These are phyloP conservation scores for Acrocephalus kingi DNA, from an alignment of 2,113 vertebrate genomes.

Conservation along the genomic window DNA sequence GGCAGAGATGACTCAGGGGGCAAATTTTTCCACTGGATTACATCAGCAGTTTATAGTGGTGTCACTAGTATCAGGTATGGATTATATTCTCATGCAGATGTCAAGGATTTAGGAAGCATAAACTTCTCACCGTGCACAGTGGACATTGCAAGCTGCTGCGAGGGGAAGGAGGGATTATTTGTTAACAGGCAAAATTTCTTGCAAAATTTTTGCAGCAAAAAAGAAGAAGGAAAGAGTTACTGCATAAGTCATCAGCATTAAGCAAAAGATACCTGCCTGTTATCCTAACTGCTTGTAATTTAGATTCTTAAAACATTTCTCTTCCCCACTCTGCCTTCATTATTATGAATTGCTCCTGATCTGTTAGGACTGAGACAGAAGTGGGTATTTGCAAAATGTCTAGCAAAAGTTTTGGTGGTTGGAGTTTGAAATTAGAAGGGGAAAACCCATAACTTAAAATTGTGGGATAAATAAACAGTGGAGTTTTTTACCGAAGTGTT, in stretches of 20 bases:
- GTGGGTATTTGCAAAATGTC: neutral
- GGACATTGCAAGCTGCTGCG: neutral
- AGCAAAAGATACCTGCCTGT: neutral
- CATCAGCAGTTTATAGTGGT: neutral
- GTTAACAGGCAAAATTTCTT: neutral
- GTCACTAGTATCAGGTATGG: neutral
- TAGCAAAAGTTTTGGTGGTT: neutral
- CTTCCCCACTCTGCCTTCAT: neutral
- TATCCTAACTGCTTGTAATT: neutral
- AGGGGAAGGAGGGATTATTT: neutral
- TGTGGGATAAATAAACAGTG: neutral
- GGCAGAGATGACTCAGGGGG: neutral
- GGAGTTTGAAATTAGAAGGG: neutral
- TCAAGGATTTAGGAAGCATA: neutral
- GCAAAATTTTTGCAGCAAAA: neutral
- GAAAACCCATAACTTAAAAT: neutral
- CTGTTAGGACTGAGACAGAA: neutral
- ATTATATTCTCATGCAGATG: neutral
- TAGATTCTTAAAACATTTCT: neutral
- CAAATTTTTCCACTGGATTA: neutral
- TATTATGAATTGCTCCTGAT: neutral
- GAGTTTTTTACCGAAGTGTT: neutral
- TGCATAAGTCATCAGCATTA: neutral
- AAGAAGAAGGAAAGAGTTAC: neutral
- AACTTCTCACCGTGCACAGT: neutral